phyloP scores from a whole-genome alignment of 2,113 vertebrate genomes.

The Sander lucioperca region DNA sequence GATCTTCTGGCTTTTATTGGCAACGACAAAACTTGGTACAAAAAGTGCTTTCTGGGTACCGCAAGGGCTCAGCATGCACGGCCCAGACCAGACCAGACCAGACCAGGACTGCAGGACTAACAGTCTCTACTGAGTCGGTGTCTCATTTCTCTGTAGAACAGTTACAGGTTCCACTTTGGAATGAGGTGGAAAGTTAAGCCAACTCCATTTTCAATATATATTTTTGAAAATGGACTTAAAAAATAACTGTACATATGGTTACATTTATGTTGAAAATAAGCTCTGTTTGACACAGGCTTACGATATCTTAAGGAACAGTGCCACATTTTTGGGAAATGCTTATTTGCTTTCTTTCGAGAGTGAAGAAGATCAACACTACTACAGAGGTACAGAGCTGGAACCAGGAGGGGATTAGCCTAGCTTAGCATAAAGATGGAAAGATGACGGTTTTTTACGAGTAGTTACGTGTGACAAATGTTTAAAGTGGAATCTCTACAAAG shows the following conservation, averaged over 20 bases:
- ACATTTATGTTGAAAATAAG: not conserved
- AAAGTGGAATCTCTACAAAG: too few relatives aligned
- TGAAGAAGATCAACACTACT: not conserved
- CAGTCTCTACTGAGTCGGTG: not conserved
- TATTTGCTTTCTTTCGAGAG: too few relatives aligned
- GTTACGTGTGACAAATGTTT: not conserved
- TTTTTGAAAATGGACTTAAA: not conserved
- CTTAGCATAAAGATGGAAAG: not conserved
- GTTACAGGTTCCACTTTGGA: not conserved
- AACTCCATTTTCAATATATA: not conserved
- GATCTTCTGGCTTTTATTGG: slow-evolving; percentile 73
- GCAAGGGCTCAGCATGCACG: slow-evolving; percentile 42
- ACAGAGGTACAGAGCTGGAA: too few relatives aligned
- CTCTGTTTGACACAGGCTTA: not conserved
- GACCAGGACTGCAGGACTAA: slow-evolving; percentile 34
- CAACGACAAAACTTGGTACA: slow-evolving; percentile 77
- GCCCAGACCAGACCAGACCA: not conserved
- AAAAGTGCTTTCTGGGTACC: slow-evolving; percentile 66
- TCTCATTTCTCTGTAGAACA: not conserved
- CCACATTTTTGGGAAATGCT: not conserved
- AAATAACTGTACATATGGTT: not conserved
- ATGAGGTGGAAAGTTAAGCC: too few relatives aligned
- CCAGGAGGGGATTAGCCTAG: too few relatives aligned
- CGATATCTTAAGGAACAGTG: not conserved
- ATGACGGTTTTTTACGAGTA: not conserved